Conservation (phyloP, 2,888 invertebrate genomes). For the Didymodactylos carnosus region DNA sequence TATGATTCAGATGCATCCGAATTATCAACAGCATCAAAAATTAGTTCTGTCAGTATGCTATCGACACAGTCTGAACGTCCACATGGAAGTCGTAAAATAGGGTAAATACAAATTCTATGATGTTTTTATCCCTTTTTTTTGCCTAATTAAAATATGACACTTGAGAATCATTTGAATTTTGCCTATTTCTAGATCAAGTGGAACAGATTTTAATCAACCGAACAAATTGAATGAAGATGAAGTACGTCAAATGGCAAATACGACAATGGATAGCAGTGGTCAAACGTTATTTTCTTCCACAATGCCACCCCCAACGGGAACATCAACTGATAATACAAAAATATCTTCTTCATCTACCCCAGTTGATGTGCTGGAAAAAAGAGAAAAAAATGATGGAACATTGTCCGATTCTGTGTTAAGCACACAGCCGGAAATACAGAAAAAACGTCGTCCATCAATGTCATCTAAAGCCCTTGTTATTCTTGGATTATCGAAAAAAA, state of each 20-base stretch:
- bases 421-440: not conserved
- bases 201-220: too few relatives aligned
- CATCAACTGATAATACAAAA: not conserved
- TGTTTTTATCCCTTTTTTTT: not conserved
- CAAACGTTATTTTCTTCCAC: not conserved
- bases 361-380: not conserved
- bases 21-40: not conserved
- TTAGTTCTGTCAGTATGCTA: not conserved
- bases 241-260: not conserved
- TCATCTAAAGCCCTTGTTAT: slow-evolving; percentile 15
- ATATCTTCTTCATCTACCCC: not conserved
- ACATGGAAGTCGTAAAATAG: not conserved
- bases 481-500: slow-evolving; percentile 14
- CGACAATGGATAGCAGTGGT: not conserved
- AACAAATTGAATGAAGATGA: not conserved
- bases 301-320: not conserved
- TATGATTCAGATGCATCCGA: slow-evolving; percentile 5
- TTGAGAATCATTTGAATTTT: too few relatives aligned
- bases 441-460: slow-evolving; percentile 9
- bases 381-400: slow-evolving; percentile 5
- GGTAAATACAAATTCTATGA: not conserved
- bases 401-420: slow-evolving; percentile 6
- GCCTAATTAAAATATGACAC: not conserved
- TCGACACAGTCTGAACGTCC: not conserved
- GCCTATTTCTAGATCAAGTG: too few relatives aligned